Evolutionary conservation across 2,888 invertebrate species (phyloP).

Genomic region (Campoplex capitator): DNA sequence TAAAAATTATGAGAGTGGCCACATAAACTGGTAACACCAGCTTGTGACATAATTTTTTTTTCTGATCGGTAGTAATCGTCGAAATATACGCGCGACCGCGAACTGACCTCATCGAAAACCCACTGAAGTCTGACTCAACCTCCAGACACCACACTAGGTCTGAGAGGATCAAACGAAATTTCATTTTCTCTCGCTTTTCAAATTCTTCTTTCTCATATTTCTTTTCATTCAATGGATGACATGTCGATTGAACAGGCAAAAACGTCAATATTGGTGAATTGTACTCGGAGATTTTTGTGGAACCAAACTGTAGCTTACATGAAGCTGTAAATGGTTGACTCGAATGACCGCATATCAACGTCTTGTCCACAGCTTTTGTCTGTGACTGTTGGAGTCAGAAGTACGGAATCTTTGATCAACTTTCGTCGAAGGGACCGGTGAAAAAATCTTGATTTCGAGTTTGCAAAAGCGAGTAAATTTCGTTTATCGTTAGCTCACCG

Average conservation of each 20-base stretch:
- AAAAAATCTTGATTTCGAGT: background rate
- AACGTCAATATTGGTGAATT: background rate
- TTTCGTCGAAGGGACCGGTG: background rate
- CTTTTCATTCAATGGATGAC: background rate
- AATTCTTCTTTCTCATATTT: background rate
- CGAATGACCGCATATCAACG: background rate
- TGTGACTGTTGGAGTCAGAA: background rate
- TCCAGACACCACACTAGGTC: background rate
- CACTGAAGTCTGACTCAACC: background rate
- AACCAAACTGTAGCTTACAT: background rate
- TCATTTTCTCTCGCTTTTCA: background rate
- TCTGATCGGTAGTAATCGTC: background rate
- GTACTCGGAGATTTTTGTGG: background rate
- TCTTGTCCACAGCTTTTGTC: background rate
- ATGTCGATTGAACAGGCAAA: background rate
- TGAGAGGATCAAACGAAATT: background rate
- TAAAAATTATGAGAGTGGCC: background rate
- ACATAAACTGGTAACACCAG: background rate
- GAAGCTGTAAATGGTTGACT: background rate
- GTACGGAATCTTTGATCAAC: background rate
- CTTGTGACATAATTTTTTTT: background rate
- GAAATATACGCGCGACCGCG: background rate
- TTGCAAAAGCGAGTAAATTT: background rate
- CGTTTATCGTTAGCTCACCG: background rate
- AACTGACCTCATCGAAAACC: conserved; percentile 3